Base-by-base conservation (phyloP, 2,113 vertebrate genomes). In the Haliaeetus leucogaster region DNA sequence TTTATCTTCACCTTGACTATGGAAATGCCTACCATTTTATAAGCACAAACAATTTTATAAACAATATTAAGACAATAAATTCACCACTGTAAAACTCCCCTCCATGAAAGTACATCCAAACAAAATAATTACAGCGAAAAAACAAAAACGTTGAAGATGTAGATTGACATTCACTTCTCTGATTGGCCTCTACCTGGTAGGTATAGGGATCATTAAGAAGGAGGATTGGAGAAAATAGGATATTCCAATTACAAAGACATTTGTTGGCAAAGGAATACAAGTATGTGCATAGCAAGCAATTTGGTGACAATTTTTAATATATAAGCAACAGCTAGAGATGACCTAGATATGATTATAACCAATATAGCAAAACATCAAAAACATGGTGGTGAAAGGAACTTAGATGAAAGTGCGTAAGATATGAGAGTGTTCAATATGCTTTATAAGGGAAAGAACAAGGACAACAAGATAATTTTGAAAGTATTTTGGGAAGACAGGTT, bases 111-210 rank as follows among this genome's bases (percentile, higher is more conserved):
- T 11, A 74, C 16, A 77, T n/a, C 38, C 43, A 52, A 42, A 92
- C 14, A 59, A 47, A 84, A 79, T 5, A 55, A 59, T 16, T 59
- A 22, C 20, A 84, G 16, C 20, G 6, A 74, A 82, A 83, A 78
- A 21, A 0, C 5, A 25, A 55, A 66, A 55, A 38, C 26, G 29
- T 63, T n/a, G 22, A 66, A 83, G 61, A 52, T 2, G 38, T 0
- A 58, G 16, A 58, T 11, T 66, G 55, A 61, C 14, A 38, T 36
- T 88, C 29, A 29, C 13, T 45, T 26, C 53, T 10, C 30, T 27
- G 40, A 67, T 1, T 79, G 29, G 47, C 16, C 38, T 70, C 32
- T 68, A 25, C 13, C 36, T 48, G 6, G 27, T 17, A 38, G 6
- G 32, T 11, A 11, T 7, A 61, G 25, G 29, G 56, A 78, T 78